Conservation (phyloP, 2,888 invertebrate genomes). For the Cataglyphis altisquamis region DNA sequence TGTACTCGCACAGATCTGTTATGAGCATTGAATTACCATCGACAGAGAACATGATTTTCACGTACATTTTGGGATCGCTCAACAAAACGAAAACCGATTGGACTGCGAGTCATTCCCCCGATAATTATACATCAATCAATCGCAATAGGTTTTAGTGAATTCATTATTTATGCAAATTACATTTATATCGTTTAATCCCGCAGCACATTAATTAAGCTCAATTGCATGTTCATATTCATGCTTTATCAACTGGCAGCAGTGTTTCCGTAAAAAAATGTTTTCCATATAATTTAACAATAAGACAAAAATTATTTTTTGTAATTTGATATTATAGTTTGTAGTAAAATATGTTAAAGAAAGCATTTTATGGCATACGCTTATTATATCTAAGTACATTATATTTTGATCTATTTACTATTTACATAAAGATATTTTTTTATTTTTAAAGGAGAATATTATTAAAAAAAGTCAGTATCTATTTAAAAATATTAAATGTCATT, state of each 20-base stretch:
- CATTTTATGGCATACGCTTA: background rate
- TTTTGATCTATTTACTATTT: background rate
- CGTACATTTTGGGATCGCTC: slow-evolving; percentile 41
- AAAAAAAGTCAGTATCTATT: background rate
- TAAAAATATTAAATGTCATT: background rate
- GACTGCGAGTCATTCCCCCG: slow-evolving; percentile 41
- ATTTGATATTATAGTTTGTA: background rate
- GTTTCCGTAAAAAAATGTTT: background rate
- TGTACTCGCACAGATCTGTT: slow-evolving; percentile 12
- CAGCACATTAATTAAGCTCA: slow-evolving; percentile 55
- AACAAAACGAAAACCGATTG: slow-evolving; percentile 44
- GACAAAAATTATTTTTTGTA: background rate
- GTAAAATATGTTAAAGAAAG: background rate
- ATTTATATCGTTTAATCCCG: slow-evolving; percentile 54
- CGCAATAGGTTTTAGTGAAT: slow-evolving; percentile 34
- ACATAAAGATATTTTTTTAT: background rate
- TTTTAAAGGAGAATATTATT: background rate
- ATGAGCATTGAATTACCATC: slow-evolving; percentile 34
- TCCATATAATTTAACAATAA: background rate
- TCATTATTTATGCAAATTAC: slow-evolving; percentile 60
- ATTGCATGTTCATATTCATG: slow-evolving; percentile 13
- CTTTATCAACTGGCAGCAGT: slow-evolving; percentile 13
- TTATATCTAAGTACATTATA: background rate
- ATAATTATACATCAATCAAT: slow-evolving; percentile 33
- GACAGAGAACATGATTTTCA: slow-evolving; percentile 47